Base-by-base conservation (phyloP, 2,888 invertebrate genomes). In the Pollenia angustigena region DNA sequence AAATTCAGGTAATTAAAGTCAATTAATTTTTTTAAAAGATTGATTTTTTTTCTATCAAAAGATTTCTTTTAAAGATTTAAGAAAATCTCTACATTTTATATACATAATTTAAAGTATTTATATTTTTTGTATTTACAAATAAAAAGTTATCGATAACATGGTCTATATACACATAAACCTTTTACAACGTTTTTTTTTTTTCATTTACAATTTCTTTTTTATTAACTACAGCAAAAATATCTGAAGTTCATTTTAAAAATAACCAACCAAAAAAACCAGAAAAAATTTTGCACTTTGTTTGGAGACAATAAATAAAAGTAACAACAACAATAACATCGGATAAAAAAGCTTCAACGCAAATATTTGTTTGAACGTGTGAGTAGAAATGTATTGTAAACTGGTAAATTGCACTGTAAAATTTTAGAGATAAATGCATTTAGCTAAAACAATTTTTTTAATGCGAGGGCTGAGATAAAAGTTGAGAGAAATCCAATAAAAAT, bases 221-320 rank as follows among this genome's bases (percentile, higher is more conserved):
- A 69, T 60, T 79, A 79, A 69, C 68, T 79, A n/a, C n/a, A 1
- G 2, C 12, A 62, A 40, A 79, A 79, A 58, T 79, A 69, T 60
- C 60, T 79, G 50, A 50, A 79, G 46, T 79, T 79, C 32, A 69
- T 79, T 79, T 69, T 10, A 18, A 50, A 58, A 58, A 58, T n/a
- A 72, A 42, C 48, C 42, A 71, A 9, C 23, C 58, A 46, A 56
- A 0, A 18, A 46, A 74, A 16, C 48, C 32, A 74, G 12, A 23
- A 58, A 72, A 44, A 56, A 78, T 54, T 32, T 78, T 23, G 48
- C 68, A 68, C 48, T 79, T 50, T 42, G 58, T 69, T 58, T 40
- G 18, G 42, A 69, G 18, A 40, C 44, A 42, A 56, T 12, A 75
- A 72, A 23, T 52, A 0, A 58, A 40, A 40, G 42, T 10, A 11